Base-by-base conservation (phyloP, 2,113 vertebrate genomes). In the Ciconia boyciana region DNA sequence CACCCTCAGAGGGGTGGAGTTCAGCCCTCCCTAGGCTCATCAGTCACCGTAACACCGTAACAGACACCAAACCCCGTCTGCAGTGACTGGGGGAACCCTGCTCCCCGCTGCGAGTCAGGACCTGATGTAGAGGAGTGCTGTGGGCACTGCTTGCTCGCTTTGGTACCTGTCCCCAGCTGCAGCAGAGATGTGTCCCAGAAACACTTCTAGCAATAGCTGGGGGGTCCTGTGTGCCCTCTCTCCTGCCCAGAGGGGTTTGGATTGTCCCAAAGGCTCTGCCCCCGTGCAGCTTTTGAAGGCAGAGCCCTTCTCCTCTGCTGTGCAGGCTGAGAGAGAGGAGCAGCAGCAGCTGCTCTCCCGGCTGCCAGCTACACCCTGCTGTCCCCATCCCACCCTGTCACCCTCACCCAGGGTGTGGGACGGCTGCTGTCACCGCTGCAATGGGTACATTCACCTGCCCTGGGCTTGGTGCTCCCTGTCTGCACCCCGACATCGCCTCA, bases 101-200 rank as follows among this genome's bases (percentile, higher is more conserved):
- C 54, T 65, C 51, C 61, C 39, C 1, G 0, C 2, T 3, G 54
- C 2, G 2, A 28, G 16, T 19, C 48, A 43, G 43, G 32, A 51
- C 9, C 20, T 7, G 7, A 12, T 8, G 69, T 2, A 15, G 29
- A 6, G 60, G 7, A 34, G 34, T 11, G 25, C 57, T 34, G 18
- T 1, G 4, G n/a, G 24, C 36, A 2, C 24, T 10, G 11, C 55
- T 16, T 18, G 17, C 29, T 74, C 6, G 1, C 52, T 84, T 43
- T 43, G 36, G 9, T n/a, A 14, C 31, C 60, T 29, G 55, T 15
- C 62, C 34, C 62, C 49, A 25, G 31, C 19, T 26, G 12, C 5
- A 9, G 46, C 60, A 66, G 65, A 17, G 32, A 6, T 5, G 17
- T 46, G 83, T 44, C 74, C 74, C 46, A 31, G 16, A 24, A 57